A percentile compares a stretch with the other conserved stretches of the same genome.
Conservation (phyloP, 2,888 invertebrate species). For the Agriopis aurantiaria region DNA sequence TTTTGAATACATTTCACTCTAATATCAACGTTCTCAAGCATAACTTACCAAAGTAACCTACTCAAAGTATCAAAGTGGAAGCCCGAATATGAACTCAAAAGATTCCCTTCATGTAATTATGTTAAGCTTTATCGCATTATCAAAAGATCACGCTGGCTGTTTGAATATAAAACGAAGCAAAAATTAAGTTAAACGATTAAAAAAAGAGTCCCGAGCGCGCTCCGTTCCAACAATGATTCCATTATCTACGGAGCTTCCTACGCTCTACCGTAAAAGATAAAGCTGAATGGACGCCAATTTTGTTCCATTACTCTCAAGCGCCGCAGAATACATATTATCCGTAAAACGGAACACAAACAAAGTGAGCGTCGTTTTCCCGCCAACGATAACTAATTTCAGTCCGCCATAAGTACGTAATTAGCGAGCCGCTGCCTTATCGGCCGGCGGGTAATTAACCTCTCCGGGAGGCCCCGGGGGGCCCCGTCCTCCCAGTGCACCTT, state of each 20-base stretch:
- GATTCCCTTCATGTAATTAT: slow-evolving; percentile 34
- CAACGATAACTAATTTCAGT: slow-evolving; percentile 86
- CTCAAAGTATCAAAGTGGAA: slow-evolving; percentile 37
- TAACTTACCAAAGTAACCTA: slow-evolving; percentile 46
- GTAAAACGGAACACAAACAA: slow-evolving; percentile 86
- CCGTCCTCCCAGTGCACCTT: slow-evolving; percentile 74
- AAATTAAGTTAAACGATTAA: slow-evolving; percentile 82
- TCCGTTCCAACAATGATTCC: slow-evolving; percentile 78
- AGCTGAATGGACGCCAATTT: slow-evolving; percentile 82
- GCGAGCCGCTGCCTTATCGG: slow-evolving; percentile 86
- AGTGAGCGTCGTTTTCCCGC: slow-evolving; percentile 83
- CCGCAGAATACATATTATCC: slow-evolving; percentile 81
- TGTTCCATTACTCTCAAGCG: slow-evolving; percentile 81
- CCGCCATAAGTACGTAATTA: slow-evolving; percentile 87
- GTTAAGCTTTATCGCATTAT: slow-evolving; percentile 32
- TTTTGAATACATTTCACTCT: slow-evolving; percentile 66
- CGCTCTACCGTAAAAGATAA: slow-evolving; percentile 78
- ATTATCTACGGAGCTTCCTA: slow-evolving; percentile 74
- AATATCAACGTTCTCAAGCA: slow-evolving; percentile 52
- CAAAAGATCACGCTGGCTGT: slow-evolving; percentile 38
- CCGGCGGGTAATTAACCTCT: slow-evolving; percentile 86
- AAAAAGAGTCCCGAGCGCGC: slow-evolving; percentile 69
- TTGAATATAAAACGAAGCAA: slow-evolving; percentile 68
- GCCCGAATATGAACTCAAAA: slow-evolving; percentile 28
- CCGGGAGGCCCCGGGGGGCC: slow-evolving; percentile 63